A percentile compares a stretch with the other conserved stretches of the same genome.
phyloP scores from a whole-genome alignment of 2,888 invertebrate species.

The Allacma fusca region DNA sequence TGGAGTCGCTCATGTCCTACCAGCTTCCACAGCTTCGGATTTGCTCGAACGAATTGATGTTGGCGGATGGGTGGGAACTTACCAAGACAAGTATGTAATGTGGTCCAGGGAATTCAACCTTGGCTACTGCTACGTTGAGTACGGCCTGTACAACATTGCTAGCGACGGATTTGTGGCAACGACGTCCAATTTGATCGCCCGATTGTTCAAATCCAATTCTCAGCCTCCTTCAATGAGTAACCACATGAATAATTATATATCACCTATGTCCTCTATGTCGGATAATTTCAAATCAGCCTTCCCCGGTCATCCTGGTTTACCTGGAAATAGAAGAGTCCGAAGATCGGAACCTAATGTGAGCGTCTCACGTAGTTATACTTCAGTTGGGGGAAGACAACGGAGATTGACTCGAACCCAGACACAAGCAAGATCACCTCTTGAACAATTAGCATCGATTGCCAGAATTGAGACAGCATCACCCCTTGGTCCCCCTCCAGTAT shows the following conservation, averaged over 20 bases:
- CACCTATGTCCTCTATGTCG: slow-evolving; percentile 49
- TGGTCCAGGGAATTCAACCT: slow-evolving; percentile 59
- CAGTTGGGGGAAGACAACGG: slow-evolving; percentile 5
- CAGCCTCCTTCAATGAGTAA: slow-evolving; percentile 21
- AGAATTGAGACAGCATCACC: slow-evolving; percentile 38
- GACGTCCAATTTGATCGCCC: slow-evolving; percentile 49
- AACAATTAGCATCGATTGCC: slow-evolving; percentile 38
- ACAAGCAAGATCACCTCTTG: slow-evolving; percentile 40
- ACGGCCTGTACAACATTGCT: slow-evolving; percentile 57
- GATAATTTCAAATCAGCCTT: slow-evolving; percentile 36
- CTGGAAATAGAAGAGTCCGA: slow-evolving; percentile 50
- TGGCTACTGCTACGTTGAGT: slow-evolving; percentile 61
- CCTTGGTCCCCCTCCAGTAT: slow-evolving; percentile 5
- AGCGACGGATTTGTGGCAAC: slow-evolving; percentile 54
- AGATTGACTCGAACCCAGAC: slow-evolving; percentile 44
- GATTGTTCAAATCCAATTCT: slow-evolving; percentile 48
- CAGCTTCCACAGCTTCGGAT: slow-evolving; percentile 56
- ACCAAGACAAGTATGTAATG: slow-evolving; percentile 55
- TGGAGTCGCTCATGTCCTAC: slow-evolving; percentile 59
- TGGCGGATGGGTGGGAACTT: slow-evolving; percentile 58
- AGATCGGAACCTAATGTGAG: slow-evolving; percentile 46
- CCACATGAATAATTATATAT: slow-evolving; percentile 54
- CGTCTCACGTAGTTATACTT: slow-evolving; percentile 53
- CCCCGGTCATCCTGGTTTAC: slow-evolving; percentile 14
- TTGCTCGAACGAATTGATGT: slow-evolving; percentile 58